Conservation (phyloP, 1,140 invertebrate species). For the Orchestia grillus region DNA sequence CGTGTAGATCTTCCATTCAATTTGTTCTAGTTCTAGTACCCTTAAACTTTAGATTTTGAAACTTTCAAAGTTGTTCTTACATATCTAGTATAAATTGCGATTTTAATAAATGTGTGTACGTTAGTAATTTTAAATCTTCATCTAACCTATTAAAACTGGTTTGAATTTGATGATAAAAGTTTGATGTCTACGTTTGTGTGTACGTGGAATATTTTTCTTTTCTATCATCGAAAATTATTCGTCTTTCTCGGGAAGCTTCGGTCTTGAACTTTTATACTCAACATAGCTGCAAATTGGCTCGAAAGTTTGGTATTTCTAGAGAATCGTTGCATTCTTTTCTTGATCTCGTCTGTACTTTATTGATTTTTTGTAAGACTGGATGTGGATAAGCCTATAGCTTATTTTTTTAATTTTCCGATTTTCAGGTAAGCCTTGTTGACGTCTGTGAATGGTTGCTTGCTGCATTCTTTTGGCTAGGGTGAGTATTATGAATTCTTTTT, state of each 20-base stretch:
- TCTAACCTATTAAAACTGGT: not conserved
- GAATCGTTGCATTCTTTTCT: not conserved
- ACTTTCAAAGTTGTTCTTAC: not conserved
- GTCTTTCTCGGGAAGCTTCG: not conserved
- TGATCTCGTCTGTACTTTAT: not conserved
- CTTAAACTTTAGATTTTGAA: not conserved
- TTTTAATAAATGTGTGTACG: not conserved
- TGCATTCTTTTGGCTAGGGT: not conserved
- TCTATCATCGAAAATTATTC: not conserved
- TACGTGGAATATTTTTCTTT: not conserved
- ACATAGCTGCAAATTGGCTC: not conserved
- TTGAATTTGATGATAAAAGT: not conserved
- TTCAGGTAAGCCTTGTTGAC: constrained; percentile 27
- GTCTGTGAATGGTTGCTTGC: constrained; percentile 10
- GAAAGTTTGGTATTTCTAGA: not conserved
- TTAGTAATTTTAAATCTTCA: not conserved
- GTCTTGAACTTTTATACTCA: not conserved
- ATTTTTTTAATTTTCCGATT: constrained; percentile 4
- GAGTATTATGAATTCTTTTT: not conserved
- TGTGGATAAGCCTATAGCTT: not conserved
- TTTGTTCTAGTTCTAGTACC: not conserved
- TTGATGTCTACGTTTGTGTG: not conserved
- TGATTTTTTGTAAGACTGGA: not conserved
- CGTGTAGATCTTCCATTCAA: not conserved
- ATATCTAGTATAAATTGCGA: not conserved